Base-by-base conservation (phyloP, 1,140 invertebrate species). In the Hermatobates lingyangjiaoensis region DNA sequence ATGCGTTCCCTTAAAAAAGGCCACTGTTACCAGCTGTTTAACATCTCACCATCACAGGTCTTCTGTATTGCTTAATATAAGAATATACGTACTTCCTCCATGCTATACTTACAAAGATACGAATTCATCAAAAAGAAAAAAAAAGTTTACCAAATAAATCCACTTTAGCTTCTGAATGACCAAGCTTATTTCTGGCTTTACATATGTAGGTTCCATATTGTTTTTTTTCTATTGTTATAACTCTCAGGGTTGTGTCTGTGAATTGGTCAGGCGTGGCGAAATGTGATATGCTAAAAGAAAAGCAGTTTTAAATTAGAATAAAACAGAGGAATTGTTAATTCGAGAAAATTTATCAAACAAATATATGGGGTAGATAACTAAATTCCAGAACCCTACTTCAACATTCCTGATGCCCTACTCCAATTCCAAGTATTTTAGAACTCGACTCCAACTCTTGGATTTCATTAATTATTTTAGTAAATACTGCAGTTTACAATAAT, bases 251-350 rank as follows among this genome's bases (percentile, higher is more conserved):
- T 0, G 87, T 87, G 59, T 90, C 86, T 0, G 86, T 88, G 59
- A 85, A 89, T 62, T 91, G 86, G 61, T 92, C 87, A 2, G 83
- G 82, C 1, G 83, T 87, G 15, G 86, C 83, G 62, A 89, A 91
- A 62, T 89, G 83, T 0, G 87, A 89, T 58, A 92, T 83, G 57
- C 78, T 78, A 57, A 46, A 59, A 52, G 61, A 49, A 7, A 34
- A 7, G n/a, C 30, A 34, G n/a, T 34, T 46, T 15, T 15, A 24
- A 24, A 15, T 45, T 21, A 15, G 26, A 25, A 38, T 12, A 12
- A n/a, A 38, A n/a, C 30, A 38, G 10, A 12, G 10, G 10, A 10
- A 10, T 38, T 38, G 2, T 46, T 14, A 45, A 15, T 12, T 15
- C 14, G 10, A 12, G 42, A 46, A 46, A 25, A 24, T 46, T 46